phyloP scores from a whole-genome alignment of 2,797 vertebrate species.

The Tapirus indicus region DNA sequence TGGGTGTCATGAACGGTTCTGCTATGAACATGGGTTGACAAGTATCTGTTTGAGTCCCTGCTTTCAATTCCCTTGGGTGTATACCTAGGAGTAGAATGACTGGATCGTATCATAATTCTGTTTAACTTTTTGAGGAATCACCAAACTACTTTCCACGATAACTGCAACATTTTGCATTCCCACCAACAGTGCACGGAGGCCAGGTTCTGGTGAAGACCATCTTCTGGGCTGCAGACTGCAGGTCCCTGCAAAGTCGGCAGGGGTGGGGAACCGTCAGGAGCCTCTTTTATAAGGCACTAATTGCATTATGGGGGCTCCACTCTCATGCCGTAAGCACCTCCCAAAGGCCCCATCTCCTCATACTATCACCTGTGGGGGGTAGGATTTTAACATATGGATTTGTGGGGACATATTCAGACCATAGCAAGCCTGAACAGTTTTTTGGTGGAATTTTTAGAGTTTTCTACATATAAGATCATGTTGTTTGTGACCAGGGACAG shows the following conservation, averaged over 20 bases:
- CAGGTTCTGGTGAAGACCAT: not conserved
- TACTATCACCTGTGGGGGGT: not conserved
- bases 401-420: too few relatives aligned
- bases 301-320: too few relatives aligned
- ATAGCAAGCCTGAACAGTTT: not conserved
- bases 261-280: too few relatives aligned
- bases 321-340: not conserved
- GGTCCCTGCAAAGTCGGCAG: not conserved
- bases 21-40: rapidly evolving
- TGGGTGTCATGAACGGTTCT: not conserved
- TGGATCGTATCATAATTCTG: rapidly evolving
- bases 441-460: not conserved
- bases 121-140: not conserved
- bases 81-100: rapidly evolving
- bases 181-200: rapidly evolving
- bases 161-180: rapidly evolving
- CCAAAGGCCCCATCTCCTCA: not conserved
- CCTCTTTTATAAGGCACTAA: too few relatives aligned
- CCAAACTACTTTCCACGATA: too few relatives aligned
- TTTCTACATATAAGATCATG: not conserved
- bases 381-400: not conserved
- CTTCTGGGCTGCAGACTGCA: not conserved
- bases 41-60: not conserved
- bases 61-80: rapidly evolving
- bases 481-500: not conserved